phyloP scores from a whole-genome alignment of 2,888 invertebrate genomes.

The Stomorhina lunata region DNA sequence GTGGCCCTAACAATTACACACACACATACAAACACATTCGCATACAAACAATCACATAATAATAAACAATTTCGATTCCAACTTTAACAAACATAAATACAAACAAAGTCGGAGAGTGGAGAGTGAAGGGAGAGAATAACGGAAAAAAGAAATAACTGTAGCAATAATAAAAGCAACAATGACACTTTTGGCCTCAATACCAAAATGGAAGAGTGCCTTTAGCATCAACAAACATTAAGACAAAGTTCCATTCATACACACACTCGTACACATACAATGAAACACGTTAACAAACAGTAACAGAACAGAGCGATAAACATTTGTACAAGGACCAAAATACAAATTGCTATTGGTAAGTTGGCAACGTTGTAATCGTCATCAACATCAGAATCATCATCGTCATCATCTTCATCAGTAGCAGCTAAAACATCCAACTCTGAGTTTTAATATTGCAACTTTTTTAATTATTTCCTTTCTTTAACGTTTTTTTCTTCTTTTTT shows the following conservation, averaged over 20 bases:
- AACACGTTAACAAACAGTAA: neutral
- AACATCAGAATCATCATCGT: too few species aligned
- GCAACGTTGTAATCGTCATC: slow-evolving; percentile 58
- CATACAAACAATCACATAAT: neutral
- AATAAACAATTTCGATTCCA: slow-evolving; percentile 59
- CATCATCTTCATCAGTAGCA: too few species aligned
- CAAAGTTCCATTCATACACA: slow-evolving; percentile 35
- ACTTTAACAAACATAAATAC: slow-evolving; percentile 55
- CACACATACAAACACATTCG: neutral
- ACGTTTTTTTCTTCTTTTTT: slow-evolving; percentile 33
- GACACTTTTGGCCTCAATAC: slow-evolving; percentile 64
- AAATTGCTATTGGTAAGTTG: slow-evolving; percentile 51
- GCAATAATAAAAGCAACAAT: slow-evolving; percentile 59
- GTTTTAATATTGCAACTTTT: slow-evolving; percentile 79
- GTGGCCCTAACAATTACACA: neutral
- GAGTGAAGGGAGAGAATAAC: too few species aligned
- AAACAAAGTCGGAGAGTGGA: too few species aligned
- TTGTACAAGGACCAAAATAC: slow-evolving; percentile 41
- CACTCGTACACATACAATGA: neutral
- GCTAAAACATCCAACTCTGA: slow-evolving; percentile 53
- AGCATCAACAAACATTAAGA: slow-evolving; percentile 54
- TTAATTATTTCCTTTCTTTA: slow-evolving; percentile 76
- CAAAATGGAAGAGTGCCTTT: slow-evolving; percentile 55
- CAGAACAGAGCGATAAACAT: neutral
- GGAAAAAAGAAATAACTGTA: slow-evolving; percentile 35